These are phyloP conservation scores for Cryptus viduatorius DNA, from an alignment of 2,888 invertebrate species.

Conservation along the genomic window DNA sequence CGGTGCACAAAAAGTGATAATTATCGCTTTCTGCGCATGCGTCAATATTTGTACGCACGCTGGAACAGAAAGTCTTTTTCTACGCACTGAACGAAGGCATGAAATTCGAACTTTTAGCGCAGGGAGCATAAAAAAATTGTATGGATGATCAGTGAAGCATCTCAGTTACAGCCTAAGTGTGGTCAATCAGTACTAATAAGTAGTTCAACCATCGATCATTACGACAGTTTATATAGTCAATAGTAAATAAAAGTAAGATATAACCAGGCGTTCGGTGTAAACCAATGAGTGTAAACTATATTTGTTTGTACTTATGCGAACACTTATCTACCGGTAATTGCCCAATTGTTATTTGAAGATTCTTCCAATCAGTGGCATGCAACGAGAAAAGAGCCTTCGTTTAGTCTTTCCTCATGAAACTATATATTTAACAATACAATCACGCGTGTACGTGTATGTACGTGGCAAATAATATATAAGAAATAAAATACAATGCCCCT, in stretches of 20 bases:
- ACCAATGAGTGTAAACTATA: conserved; percentile 32
- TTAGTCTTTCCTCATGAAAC: conserved; percentile 12
- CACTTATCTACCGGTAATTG: conserved; percentile 34
- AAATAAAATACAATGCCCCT: background rate
- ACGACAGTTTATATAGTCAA: too few species aligned
- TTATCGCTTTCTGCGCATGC: too few species aligned
- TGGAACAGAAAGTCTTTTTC: too few species aligned
- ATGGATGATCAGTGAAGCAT: too few species aligned
- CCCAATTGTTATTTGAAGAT: conserved; percentile 41
- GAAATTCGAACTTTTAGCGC: too few species aligned
- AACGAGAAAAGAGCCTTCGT: conserved; percentile 30
- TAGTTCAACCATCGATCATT: too few species aligned
- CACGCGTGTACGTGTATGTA: background rate
- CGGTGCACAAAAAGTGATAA: too few species aligned
- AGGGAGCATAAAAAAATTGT: too few species aligned
- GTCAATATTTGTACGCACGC: too few species aligned
- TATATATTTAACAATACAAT: background rate
- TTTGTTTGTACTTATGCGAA: conserved; percentile 49
- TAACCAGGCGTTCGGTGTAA: conserved; percentile 1
- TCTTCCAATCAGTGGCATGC: conserved; percentile 59
- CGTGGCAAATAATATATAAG: background rate
- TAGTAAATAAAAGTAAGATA: too few species aligned
- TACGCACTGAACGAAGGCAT: too few species aligned
- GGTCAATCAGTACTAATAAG: too few species aligned
- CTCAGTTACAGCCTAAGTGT: background rate